Conservation (phyloP, 2,797 vertebrate genomes). For the Huso huso region DNA sequence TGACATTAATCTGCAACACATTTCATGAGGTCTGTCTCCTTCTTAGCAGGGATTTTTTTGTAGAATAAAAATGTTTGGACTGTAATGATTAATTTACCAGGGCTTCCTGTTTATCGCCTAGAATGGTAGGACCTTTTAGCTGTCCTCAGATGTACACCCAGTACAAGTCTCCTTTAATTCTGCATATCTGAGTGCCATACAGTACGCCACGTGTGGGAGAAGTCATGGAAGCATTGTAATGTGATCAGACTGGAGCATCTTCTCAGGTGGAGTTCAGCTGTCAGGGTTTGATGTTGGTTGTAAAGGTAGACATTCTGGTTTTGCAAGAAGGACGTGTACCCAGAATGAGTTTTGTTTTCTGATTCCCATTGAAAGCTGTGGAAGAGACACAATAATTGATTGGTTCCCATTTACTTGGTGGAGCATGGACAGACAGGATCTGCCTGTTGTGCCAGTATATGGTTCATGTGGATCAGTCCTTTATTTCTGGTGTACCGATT, state of each 20-base stretch:
- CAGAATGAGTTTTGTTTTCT: not conserved
- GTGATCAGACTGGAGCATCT: not conserved
- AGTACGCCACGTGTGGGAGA: too few species aligned
- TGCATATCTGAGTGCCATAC: not conserved
- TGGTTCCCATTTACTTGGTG: not conserved
- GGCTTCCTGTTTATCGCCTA: slow-evolving; percentile 18
- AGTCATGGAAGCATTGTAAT: not conserved
- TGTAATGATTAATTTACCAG: not conserved
- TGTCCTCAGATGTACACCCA: not conserved
- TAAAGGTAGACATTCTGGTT: not conserved
- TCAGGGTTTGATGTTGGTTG: not conserved
- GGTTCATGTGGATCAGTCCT: not conserved
- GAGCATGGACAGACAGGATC: not conserved
- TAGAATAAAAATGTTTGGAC: not conserved
- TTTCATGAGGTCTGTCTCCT: not conserved
- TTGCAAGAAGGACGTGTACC: not conserved
- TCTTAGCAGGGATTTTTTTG: slow-evolving; percentile 5
- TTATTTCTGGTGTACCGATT: not conserved
- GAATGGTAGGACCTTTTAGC: not conserved
- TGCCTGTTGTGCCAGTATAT: not conserved
- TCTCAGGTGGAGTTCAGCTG: not conserved
- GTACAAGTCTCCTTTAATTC: slow-evolving; percentile 9
- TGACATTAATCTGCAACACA: slow-evolving; percentile 2
- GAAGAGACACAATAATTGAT: not conserved
- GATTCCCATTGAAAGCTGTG: not conserved